Evolutionary conservation across 92 coral and sea anemone genomes (phyloP).

Genomic region (Phenganax subtilis): DNA sequence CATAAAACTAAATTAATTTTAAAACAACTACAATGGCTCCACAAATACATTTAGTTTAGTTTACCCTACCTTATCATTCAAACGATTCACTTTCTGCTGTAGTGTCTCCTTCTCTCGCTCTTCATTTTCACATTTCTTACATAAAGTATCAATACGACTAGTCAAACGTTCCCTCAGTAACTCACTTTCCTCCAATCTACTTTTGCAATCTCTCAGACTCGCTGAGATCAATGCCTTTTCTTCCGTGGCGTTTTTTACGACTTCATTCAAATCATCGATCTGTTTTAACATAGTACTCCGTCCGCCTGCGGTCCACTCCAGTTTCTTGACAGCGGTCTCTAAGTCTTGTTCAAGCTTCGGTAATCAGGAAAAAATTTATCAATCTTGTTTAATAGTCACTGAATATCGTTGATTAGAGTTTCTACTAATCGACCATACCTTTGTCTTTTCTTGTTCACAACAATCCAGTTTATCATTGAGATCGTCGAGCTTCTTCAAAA

Average conservation of each 20-base stretch:
- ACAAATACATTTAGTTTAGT: background rate
- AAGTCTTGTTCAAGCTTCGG: slow-evolving; percentile 69
- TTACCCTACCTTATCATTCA: slow-evolving; percentile 79
- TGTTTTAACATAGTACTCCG: slow-evolving; percentile 68
- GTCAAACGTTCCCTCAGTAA: slow-evolving; percentile 31
- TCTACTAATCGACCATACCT: background rate
- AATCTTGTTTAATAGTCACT: background rate
- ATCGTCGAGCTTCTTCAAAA: slow-evolving; percentile 21
- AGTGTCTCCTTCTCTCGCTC: slow-evolving; percentile 76
- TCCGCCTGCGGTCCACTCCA: slow-evolving; percentile 93
- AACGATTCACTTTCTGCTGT: slow-evolving; percentile 70
- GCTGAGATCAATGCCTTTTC: slow-evolving; percentile 20
- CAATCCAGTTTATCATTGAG: slow-evolving; percentile 29
- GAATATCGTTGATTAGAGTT: background rate
- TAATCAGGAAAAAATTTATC: slow-evolving; percentile 1
- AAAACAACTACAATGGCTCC: too few species aligned
- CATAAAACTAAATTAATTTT: too few species aligned
- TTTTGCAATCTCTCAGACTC: slow-evolving; percentile 27
- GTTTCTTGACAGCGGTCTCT: slow-evolving; percentile 67
- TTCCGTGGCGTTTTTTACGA: background rate
- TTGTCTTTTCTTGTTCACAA: slow-evolving; percentile 13
- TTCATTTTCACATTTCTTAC: slow-evolving; percentile 70
- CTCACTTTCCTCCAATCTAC: slow-evolving; percentile 26
- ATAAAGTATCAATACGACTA: slow-evolving; percentile 63
- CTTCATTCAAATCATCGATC: slow-evolving; percentile 33